Conservation (phyloP, 2,797 vertebrate genomes). For the Anas bernieri region DNA sequence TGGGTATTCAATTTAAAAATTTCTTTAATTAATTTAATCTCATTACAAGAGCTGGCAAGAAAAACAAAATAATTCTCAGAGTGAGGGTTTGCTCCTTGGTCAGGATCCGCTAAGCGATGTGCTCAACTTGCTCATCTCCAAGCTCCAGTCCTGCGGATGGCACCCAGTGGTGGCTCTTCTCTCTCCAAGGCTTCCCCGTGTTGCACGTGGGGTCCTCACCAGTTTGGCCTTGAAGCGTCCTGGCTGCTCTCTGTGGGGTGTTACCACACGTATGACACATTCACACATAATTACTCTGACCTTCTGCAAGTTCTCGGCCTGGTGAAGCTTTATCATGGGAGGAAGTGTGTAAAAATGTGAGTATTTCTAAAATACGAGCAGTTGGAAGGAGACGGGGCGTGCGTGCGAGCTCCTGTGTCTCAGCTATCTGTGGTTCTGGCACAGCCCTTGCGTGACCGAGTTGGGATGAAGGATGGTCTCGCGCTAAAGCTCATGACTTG, state of each 20-base stretch:
- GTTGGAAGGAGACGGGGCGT: background rate
- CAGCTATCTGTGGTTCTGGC: background rate
- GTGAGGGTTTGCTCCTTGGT: background rate
- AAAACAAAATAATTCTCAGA: background rate
- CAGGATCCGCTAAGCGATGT: background rate
- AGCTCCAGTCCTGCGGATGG: background rate
- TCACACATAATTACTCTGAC: conserved; percentile 50
- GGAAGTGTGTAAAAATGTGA: background rate
- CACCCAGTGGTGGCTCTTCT: background rate
- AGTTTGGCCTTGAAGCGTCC: background rate
- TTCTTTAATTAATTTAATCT: conserved; percentile 18
- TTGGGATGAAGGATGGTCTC: conserved; percentile 26
- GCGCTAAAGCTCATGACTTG: background rate
- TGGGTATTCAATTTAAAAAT: conserved; percentile 25
- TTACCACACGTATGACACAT: background rate
- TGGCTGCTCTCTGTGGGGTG: background rate
- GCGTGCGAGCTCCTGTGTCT: background rate
- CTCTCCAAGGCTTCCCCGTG: background rate
- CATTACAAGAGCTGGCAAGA: background rate
- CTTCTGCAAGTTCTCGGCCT: background rate
- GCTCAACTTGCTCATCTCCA: rapidly evolving
- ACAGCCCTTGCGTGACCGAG: rapidly evolving
- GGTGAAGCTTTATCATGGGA: background rate
- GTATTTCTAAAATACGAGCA: background rate
- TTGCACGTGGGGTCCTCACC: background rate